Base-by-base conservation (phyloP, 2,113 vertebrate species). In the Cisticola juncidis region DNA sequence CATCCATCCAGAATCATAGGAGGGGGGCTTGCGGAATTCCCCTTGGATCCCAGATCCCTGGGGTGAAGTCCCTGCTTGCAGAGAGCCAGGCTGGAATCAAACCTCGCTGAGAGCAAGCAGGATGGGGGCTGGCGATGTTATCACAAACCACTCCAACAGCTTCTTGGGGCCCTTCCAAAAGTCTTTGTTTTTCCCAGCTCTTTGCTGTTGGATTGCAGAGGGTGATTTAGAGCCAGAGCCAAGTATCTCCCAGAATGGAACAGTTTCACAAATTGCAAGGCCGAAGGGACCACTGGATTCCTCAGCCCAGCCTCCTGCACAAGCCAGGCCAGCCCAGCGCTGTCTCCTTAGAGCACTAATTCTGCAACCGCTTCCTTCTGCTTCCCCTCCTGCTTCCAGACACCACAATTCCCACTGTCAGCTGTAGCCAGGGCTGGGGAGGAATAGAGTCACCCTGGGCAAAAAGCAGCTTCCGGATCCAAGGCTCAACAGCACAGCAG, bases 161-260 rank as follows among this genome's bases (percentile, higher is more conserved):
- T 81, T 92, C 45, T 70, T 97, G 95, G 93, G 62, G 44, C 48
- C 0, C n/a, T 61, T 96, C 94, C 94, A 96, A n/a, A 80, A 70
- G 68, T 1, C 79, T 93, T 84, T 88, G 71, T 71, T 89, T 73
- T 89, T 84, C 94, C 94, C 95, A 94, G 93, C 84, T 80, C 70
- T 95, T 72, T 92, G 61, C 93, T 88, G 71, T 90, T 90, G 92
- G 85, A 96, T 88, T 94, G 92, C 87, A 66, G 79, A 54, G 94
- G 90, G 88, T 82, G 93, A 95, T 90, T 94, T 93, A 91, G 74
- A 93, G 90, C 58, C 85, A 42, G 85, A 93, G 96, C 87, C 93
- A 92, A 14, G 81, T 90, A 94, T 96, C 92, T 92, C 91, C 81
- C 79, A 90, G 79, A 96, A 95, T 74, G 93, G 92, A 95, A 56